Conservation (phyloP, 2,888 invertebrate genomes). For the Thelaira solivaga region DNA sequence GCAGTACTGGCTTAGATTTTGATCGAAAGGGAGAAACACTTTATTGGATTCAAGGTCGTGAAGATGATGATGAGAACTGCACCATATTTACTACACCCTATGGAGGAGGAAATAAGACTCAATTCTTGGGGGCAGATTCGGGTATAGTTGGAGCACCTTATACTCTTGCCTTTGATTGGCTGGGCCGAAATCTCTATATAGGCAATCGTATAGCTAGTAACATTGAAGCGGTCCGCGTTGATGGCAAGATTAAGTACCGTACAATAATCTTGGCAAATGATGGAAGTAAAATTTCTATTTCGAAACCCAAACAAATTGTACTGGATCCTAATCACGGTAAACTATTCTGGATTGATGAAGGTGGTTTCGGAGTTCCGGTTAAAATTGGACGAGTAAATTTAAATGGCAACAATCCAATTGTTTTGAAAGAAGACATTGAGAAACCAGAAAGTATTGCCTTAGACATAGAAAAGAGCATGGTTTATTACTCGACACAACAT, state of each 20-base stretch:
- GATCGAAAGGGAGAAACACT: conserved; percentile 90
- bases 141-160: conserved; percentile 95
- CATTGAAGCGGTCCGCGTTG: conserved; percentile 91
- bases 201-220: conserved; percentile 93
- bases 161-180: conserved; percentile 96
- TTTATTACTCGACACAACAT: conserved; percentile 92
- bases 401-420: conserved; percentile 90
- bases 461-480: conserved; percentile 86
- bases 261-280: conserved; percentile 93
- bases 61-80: conserved; percentile 88
- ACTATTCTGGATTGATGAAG: conserved; percentile 97
- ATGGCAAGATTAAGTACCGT: conserved; percentile 89
- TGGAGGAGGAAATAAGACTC: conserved; percentile 89
- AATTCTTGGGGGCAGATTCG: conserved; percentile 87
- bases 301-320: conserved; percentile 90
- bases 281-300: conserved; percentile 90
- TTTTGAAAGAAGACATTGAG: conserved; percentile 84
- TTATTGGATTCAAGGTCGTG: conserved; percentile 91
- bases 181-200: conserved; percentile 95
- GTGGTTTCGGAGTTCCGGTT: conserved; percentile 90
- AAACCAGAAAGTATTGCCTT: conserved; percentile 91
- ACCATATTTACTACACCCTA: conserved; percentile 91
- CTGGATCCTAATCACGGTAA: conserved; percentile 95
- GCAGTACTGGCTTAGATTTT: conserved; percentile 93
- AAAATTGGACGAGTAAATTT: conserved; percentile 95